Conservation (phyloP, 1,140 invertebrate species). For the Drosophila repletoides region DNA sequence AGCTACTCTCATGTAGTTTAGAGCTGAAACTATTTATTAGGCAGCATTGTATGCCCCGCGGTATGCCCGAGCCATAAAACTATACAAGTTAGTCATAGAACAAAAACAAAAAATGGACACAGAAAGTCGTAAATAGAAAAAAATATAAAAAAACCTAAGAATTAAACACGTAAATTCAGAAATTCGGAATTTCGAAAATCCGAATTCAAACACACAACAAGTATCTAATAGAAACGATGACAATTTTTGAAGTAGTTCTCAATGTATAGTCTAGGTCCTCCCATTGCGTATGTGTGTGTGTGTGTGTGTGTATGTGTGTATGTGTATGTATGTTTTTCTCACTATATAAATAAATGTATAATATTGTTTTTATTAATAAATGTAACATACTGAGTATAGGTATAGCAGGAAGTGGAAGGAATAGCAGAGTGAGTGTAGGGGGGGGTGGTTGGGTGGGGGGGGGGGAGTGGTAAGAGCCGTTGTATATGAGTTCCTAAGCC, state of each 20-base stretch:
- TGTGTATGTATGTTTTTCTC: neutral
- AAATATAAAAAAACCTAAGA: constrained; percentile 10
- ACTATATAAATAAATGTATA: neutral
- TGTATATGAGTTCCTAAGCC: constrained; percentile 77
- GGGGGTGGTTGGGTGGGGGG: neutral
- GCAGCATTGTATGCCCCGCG: constrained; percentile 42
- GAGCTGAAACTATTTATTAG: neutral
- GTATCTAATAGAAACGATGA: constrained; percentile 9
- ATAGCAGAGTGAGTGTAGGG: neutral
- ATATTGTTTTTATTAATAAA: neutral
- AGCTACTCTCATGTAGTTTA: constrained; percentile 1
- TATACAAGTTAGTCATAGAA: constrained; percentile 45
- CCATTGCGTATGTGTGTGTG: too few species aligned
- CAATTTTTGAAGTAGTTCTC: constrained; percentile 31
- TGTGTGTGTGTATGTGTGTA: too few species aligned
- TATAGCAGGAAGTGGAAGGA: neutral
- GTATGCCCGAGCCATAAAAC: constrained; percentile 61
- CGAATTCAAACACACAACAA: too few species aligned
- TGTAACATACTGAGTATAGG: constrained; percentile 26
- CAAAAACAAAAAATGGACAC: constrained; percentile 7
- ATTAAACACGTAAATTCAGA: neutral
- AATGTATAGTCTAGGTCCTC: constrained; percentile 23
- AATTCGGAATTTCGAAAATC: too few species aligned
- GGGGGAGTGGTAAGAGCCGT: constrained; percentile 51
- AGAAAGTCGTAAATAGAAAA: constrained; percentile 5